phyloP scores from a whole-genome alignment of 2,113 vertebrate genomes.

The Plestiodon gilberti region DNA sequence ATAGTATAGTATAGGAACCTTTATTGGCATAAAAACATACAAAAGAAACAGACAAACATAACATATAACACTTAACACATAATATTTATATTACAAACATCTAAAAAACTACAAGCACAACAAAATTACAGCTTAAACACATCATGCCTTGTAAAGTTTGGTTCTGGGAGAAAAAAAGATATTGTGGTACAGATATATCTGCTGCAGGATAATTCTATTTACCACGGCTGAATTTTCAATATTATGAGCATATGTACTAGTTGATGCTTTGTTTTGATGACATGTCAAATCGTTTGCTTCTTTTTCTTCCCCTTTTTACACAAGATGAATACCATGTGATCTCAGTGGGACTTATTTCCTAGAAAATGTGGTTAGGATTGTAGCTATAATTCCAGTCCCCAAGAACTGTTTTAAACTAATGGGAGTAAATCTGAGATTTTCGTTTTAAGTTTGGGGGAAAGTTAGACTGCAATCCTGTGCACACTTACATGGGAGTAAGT shows the following conservation, averaged over 20 bases:
- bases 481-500: too few relatives aligned
- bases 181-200: slow-evolving; percentile 43
- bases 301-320: slow-evolving; percentile 47
- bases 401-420: background rate
- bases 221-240: slow-evolving; percentile 14
- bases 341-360: background rate
- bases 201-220: slow-evolving; percentile 27
- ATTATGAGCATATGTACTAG: slow-evolving; percentile 43
- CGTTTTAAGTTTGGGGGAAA: background rate
- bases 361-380: background rate
- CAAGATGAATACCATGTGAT: slow-evolving; percentile 12
- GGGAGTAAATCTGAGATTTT: background rate
- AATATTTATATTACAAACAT: too few relatives aligned
- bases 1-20: too few relatives aligned
- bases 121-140: too few relatives aligned
- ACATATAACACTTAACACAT: too few relatives aligned
- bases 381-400: background rate
- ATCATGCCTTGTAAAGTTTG: slow-evolving; percentile 40
- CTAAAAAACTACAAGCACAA: too few relatives aligned
- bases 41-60: too few relatives aligned
- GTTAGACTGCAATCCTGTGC: too few relatives aligned
- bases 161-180: background rate
- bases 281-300: slow-evolving; percentile 13
- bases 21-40: too few relatives aligned
- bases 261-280: slow-evolving; percentile 46